Evolutionary conservation across 2,888 invertebrate genomes (phyloP).

Genomic region (Parnassius orleans): DNA sequence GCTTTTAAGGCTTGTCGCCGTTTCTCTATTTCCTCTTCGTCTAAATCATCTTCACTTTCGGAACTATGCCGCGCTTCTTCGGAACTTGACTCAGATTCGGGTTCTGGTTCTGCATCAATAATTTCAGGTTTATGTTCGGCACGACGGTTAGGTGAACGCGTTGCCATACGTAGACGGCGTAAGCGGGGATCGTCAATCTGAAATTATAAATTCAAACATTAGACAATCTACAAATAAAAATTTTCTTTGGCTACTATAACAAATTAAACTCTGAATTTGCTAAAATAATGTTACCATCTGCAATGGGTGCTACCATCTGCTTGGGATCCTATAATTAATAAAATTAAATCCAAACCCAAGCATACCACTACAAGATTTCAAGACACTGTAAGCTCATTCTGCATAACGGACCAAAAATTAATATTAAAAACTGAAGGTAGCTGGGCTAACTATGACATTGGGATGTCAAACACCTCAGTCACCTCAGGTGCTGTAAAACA

Average conservation of each 20-base stretch:
- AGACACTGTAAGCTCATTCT: too few species aligned
- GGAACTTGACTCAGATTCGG: constrained; percentile 69
- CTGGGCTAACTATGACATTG: too few species aligned
- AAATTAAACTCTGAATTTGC: too few species aligned
- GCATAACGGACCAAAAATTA: too few species aligned
- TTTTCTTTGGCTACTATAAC: neutral
- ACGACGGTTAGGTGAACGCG: constrained; percentile 75
- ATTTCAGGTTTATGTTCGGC: constrained; percentile 79
- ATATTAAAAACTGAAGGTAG: too few species aligned
- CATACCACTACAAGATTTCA: too few species aligned
- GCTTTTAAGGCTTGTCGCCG: constrained; percentile 83
- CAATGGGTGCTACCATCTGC: too few species aligned
- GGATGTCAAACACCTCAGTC: too few species aligned
- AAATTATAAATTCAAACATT: constrained; percentile 6
- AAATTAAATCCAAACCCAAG: too few species aligned
- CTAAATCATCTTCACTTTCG: constrained; percentile 91
- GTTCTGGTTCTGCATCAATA: constrained; percentile 68
- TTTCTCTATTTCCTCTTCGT: constrained; percentile 92
- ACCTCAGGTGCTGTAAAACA: too few species aligned
- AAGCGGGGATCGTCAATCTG: constrained; percentile 91
- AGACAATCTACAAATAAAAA: neutral
- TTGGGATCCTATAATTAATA: too few species aligned
- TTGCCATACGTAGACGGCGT: constrained; percentile 82
- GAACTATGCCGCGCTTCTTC: constrained; percentile 67
- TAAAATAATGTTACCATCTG: too few species aligned